A percentile compares a stretch with the other conserved stretches of the same genome.
Evolutionary conservation across 2,113 vertebrate species (phyloP).

Genomic region (Clinocottus analis): DNA sequence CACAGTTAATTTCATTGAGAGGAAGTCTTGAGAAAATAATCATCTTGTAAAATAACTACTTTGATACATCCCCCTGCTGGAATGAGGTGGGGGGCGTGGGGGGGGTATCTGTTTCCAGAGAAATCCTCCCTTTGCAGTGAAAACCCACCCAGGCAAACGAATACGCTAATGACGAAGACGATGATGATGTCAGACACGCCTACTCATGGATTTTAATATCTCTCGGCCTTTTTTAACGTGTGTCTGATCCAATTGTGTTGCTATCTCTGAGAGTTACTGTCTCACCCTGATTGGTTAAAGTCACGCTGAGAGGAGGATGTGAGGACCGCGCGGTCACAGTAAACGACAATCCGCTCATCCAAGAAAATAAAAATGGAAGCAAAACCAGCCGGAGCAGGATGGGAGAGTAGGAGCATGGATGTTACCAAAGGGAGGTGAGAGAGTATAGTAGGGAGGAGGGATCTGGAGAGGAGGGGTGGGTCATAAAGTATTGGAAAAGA

Average conservation of each 20-base stretch:
- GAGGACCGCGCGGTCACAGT: conserved; percentile 41
- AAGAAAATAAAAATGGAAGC: conserved; percentile 64
- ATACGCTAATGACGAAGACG: conserved; percentile 40
- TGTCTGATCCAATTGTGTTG: conserved; percentile 20
- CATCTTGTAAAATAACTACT: conserved; percentile 52
- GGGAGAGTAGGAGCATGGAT: background rate
- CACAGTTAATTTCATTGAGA: conserved; percentile 31
- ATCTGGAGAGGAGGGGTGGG: conserved; percentile 35
- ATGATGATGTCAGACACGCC: conserved; percentile 30
- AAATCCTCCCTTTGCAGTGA: conserved; percentile 52
- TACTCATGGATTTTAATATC: conserved; percentile 23
- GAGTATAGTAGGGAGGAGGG: conserved; percentile 27
- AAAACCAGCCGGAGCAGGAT: conserved; percentile 33
- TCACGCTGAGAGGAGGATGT: conserved; percentile 37
- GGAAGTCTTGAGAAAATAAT: conserved; percentile 50
- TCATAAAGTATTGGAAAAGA: conserved; percentile 33
- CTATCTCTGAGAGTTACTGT: conserved; percentile 6
- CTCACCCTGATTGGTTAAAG: conserved; percentile 40
- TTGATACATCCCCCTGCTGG: conserved; percentile 74
- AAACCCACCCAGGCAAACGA: conserved; percentile 46
- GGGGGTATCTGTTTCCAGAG: conserved; percentile 56
- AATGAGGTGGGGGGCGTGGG: conserved; percentile 16
- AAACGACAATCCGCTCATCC: conserved; percentile 60
- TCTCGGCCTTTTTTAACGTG: background rate
- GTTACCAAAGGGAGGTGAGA: conserved; percentile 39